These are phyloP conservation scores for Scopus umbretta DNA, from an alignment of 2,113 vertebrate species.

Conservation along the genomic window DNA sequence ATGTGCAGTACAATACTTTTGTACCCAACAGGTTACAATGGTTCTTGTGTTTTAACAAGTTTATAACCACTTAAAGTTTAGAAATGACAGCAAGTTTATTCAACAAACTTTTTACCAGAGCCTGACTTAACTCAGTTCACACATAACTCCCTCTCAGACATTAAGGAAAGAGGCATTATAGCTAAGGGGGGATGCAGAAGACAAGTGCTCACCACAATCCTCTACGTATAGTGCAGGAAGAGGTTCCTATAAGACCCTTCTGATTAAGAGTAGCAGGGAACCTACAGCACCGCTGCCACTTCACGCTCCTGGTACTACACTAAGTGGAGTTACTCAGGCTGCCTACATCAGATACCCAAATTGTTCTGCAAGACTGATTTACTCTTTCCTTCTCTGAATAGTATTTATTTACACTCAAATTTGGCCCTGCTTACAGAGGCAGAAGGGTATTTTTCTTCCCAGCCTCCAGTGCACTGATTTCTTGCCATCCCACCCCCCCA, in stretches of 20 bases:
- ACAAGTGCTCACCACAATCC: background rate
- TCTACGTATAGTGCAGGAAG: background rate
- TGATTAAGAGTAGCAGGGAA: background rate
- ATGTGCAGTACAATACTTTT: background rate
- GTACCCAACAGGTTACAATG: background rate
- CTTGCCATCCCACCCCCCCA: background rate
- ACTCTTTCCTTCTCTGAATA: slow-evolving; percentile 10
- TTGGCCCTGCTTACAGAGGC: background rate
- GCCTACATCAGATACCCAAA: background rate
- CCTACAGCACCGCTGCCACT: background rate
- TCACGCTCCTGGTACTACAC: background rate
- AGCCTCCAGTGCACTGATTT: background rate
- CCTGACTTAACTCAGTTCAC: background rate
- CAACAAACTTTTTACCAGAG: background rate
- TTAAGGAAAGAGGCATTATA: background rate
- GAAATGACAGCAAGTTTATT: background rate
- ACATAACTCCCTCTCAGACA: background rate
- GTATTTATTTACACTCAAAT: slow-evolving; percentile 20
- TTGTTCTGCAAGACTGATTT: slow-evolving; percentile 9
- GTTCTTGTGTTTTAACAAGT: background rate
- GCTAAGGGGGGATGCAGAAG: background rate
- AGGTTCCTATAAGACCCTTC: background rate
- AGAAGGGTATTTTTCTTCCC: slow-evolving; percentile 9
- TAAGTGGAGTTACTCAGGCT: background rate
- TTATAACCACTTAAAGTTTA: background rate